Percentiles rank a stretch among this genome's conserved stretches.
Evolutionary conservation across 2,888 invertebrate genomes (phyloP).

Genomic region (Catocala nupta): DNA sequence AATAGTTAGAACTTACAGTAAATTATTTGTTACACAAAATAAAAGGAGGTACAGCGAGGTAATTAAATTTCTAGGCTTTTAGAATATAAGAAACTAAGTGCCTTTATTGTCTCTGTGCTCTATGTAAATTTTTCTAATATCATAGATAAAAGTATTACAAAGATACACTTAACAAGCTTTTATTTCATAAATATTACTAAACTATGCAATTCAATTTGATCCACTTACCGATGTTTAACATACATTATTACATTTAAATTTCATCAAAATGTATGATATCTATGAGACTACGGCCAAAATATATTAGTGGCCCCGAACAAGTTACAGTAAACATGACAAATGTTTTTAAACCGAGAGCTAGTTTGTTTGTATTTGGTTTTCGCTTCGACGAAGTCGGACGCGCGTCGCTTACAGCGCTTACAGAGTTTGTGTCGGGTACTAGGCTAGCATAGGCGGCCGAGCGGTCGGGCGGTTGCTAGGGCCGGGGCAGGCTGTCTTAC

Average conservation of each 20-base stretch:
- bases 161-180: no score
- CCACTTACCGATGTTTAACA: no score
- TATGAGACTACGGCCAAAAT: no score
- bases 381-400: background rate
- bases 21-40: slow-evolving; percentile 30
- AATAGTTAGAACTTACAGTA: slow-evolving; percentile 29
- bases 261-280: no score
- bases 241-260: no score
- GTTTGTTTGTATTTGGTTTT: background rate
- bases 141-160: no score
- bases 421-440: slow-evolving; percentile 65
- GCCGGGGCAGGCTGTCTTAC: slow-evolving; percentile 67
- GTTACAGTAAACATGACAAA: no score
- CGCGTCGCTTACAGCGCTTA: slow-evolving; percentile 56
- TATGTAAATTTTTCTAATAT: background rate
- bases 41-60: slow-evolving; percentile 20
- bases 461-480: slow-evolving; percentile 34
- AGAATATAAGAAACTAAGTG: slow-evolving; percentile 14
- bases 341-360: no score
- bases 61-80: slow-evolving; percentile 39
- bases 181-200: no score
- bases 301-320: no score
- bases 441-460: slow-evolving; percentile 66
- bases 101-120: background rate
- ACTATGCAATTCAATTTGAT: no score